phyloP scores from a whole-genome alignment of 2,888 invertebrate species.

The Clepsis dumicolana region DNA sequence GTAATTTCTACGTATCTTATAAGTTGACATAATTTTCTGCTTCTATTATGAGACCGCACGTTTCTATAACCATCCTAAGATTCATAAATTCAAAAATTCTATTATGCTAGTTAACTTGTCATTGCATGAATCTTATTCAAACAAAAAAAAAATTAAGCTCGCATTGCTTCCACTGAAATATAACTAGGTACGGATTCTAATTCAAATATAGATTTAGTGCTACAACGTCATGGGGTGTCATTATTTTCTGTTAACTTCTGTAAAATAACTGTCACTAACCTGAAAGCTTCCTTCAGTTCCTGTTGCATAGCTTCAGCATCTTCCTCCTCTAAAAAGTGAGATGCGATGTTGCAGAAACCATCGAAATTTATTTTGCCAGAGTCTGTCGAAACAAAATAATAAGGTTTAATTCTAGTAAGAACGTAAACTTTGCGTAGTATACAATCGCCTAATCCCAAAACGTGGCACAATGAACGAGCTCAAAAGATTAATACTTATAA shows the following conservation, averaged over 20 bases:
- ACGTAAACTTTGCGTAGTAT: not conserved
- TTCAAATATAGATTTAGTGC: too few species aligned
- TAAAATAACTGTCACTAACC: slow-evolving; percentile 79
- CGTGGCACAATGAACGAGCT: not conserved
- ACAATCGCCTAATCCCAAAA: not conserved
- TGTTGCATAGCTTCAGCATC: slow-evolving; percentile 98
- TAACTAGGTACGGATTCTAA: not conserved
- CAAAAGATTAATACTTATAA: not conserved
- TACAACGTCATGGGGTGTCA: too few species aligned
- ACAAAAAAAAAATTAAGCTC: not conserved
- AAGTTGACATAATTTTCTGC: too few species aligned
- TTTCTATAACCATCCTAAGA: too few species aligned
- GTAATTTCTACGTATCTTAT: too few species aligned
- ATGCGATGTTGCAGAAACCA: slow-evolving; percentile 96
- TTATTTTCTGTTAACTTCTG: too few species aligned
- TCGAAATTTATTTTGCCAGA: slow-evolving; percentile 97
- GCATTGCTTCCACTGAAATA: not conserved
- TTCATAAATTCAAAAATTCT: too few species aligned
- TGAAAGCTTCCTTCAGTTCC: slow-evolving; percentile 98
- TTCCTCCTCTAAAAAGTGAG: slow-evolving; percentile 97
- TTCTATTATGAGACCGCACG: too few species aligned
- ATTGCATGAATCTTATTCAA: not conserved
- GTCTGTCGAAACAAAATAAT: slow-evolving; percentile 69
- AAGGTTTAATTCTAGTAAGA: not conserved
- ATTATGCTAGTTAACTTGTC: too few species aligned